Evolutionary conservation across 2,888 invertebrate genomes (phyloP), one percentile per base, ranked within the genome.

Genomic region (Galerucella nymphaeae): DNA sequence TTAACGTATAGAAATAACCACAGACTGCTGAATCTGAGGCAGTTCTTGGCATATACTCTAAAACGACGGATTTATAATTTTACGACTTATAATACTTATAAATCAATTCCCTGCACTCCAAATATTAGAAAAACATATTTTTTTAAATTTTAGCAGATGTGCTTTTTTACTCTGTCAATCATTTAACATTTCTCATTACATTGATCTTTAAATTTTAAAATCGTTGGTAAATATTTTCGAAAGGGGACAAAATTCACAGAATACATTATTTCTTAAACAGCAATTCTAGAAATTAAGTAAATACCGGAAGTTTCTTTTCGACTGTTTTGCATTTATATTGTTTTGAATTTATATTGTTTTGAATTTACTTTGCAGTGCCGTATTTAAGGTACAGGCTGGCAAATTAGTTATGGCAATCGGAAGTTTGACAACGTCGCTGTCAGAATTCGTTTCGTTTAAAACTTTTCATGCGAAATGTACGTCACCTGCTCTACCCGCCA

Each of bases 1-100:
- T 38, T 38, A 38, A 48, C 48, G 48, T 48, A n/a, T 48, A 48
- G 48, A 48, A 48, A 48, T 48, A 48, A 48, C 48, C n/a, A n/a
- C n/a, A n/a, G 48, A 48, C 48, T n/a, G 48, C n/a, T 48, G 48
- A 6, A 48, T 6, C n/a, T n/a, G 14, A 48, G 48, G n/a, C n/a
- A 48, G 13, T n/a, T 48, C n/a, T 48, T 48, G 48, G 48, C 48
- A n/a, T 14, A n/a, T 48, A n/a, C 14, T 48, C 48, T 14, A 8
- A 48, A 48, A 48, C n/a, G n/a, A 48, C 8, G n/a, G n/a, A 6
- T n/a, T 45, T 45, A 45, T 14, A 2, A 45, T 45, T 45, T 38
- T 38, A 38, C 30, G 30, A 38, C 30, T 38, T 38, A 38, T 38
- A 38, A 38, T 38, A 38, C 30, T 38, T 6, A 8, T 38, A 8